Percentiles rank a stretch among this genome's conserved stretches.
These are phyloP conservation scores for Xenus cinereus DNA, from an alignment of 2,113 vertebrate species.

Conservation along the genomic window DNA sequence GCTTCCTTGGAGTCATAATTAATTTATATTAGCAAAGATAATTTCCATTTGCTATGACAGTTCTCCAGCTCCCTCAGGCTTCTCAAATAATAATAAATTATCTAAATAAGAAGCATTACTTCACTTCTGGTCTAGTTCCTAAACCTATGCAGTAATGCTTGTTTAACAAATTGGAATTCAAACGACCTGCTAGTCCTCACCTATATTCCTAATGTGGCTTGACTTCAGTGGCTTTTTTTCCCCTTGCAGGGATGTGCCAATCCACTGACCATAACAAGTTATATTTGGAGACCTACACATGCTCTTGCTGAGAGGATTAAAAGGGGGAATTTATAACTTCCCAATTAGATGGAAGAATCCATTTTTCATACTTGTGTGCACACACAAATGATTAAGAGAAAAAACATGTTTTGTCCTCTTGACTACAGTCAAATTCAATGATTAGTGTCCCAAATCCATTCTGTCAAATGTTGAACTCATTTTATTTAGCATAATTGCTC, in stretches of 20 bases:
- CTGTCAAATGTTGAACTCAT: neutral
- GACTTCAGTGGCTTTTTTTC: neutral
- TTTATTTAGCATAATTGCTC: neutral
- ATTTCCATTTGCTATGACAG: constrained; percentile 44
- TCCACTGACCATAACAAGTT: constrained; percentile 21
- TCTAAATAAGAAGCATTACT: constrained; percentile 23
- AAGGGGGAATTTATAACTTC: constrained; percentile 30
- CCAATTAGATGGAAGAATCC: neutral
- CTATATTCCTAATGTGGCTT: neutral
- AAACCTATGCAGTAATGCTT: neutral
- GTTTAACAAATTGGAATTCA: constrained; percentile 7
- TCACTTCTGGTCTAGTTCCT: neutral
- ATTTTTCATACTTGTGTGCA: constrained; percentile 18
- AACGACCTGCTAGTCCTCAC: neutral
- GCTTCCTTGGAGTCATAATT: constrained; percentile 53
- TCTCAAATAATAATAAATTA: constrained; percentile 49
- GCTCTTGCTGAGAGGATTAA: neutral
- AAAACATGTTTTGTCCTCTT: neutral
- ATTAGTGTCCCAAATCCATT: neutral
- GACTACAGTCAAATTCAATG: neutral
- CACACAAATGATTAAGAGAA: constrained; percentile 12
- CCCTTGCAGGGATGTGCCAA: neutral
- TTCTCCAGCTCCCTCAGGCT: constrained; percentile 38
- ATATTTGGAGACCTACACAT: constrained; percentile 21
- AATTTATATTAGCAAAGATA: constrained; percentile 55